These are phyloP conservation scores for Bungarus multicinctus DNA, from an alignment of 2,113 vertebrate species.

Conservation along the genomic window DNA sequence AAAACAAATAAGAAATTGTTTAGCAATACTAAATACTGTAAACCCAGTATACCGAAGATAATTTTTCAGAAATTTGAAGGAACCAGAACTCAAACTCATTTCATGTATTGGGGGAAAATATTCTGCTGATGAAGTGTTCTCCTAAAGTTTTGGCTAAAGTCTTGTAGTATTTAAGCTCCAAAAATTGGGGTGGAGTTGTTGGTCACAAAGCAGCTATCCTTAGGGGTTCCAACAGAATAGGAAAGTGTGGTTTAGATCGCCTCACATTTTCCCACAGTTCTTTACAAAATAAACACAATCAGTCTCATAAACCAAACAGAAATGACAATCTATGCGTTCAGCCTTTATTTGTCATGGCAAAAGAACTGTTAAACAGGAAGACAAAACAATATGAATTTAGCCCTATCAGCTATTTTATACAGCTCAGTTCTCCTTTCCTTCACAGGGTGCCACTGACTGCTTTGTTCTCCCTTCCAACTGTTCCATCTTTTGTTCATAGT, in stretches of 20 bases:
- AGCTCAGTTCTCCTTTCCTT: conserved; percentile 74
- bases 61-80: fast-evolving
- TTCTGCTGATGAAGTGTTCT: background rate
- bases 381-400: conserved; percentile 78
- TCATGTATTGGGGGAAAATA: background rate
- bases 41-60: background rate
- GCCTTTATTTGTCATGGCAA: conserved; percentile 81
- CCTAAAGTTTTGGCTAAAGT: fast-evolving
- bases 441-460: conserved; percentile 73
- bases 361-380: conserved; percentile 76
- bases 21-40: background rate
- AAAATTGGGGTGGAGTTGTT: conserved; percentile 1
- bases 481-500: conserved; percentile 64
- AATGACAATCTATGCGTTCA: conserved; percentile 70
- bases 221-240: conserved; percentile 16
- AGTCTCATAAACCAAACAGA: conserved; percentile 72
- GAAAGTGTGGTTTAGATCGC: conserved; percentile 36
- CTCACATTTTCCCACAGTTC: conserved; percentile 67
- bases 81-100: fast-evolving
- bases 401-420: conserved; percentile 77
- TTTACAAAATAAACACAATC: conserved; percentile 64
- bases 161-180: background rate
- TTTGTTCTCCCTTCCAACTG: conserved; percentile 78
- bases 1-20: background rate
- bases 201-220: conserved; percentile 5